A percentile compares a stretch with the other conserved stretches of the same genome.
phyloP scores from a whole-genome alignment of 2,888 invertebrate species.

The Apodemia zela region DNA sequence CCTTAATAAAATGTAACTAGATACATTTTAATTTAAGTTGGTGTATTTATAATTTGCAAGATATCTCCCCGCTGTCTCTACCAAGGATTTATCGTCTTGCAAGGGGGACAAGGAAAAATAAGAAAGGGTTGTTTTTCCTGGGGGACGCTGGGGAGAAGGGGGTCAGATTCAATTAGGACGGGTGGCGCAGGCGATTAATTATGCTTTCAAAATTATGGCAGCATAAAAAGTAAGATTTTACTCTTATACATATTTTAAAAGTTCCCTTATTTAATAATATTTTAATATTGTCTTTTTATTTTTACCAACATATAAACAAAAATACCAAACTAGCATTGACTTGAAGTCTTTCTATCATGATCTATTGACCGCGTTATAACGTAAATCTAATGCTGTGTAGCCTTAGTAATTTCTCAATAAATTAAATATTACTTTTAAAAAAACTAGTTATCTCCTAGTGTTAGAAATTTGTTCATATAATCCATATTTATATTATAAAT shows the following conservation, averaged over 20 bases:
- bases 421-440: no score
- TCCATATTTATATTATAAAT: no score
- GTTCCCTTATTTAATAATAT: constrained; percentile 11
- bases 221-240: constrained; percentile 46
- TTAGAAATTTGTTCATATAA: no score
- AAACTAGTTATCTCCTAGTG: no score
- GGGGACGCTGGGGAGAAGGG: constrained; percentile 55
- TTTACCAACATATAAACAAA: no score
- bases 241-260: constrained; percentile 31
- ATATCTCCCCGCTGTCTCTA: constrained; percentile 73
- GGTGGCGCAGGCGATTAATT: constrained; percentile 69
- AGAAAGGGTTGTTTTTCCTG: constrained; percentile 78
- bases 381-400: no score
- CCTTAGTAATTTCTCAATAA: no score
- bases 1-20: constrained; percentile 23
- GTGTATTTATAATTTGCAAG: constrained; percentile 42
- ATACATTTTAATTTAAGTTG: no score
- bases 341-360: no score
- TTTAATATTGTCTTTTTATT: no score
- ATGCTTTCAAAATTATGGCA: constrained; percentile 54
- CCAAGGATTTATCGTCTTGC: constrained; percentile 78
- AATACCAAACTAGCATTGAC: no score
- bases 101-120: constrained; percentile 73
- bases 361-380: no score
- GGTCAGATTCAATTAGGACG: constrained; percentile 74